Evolutionary conservation across 2,113 vertebrate genomes (phyloP).

Genomic region (Pristiophorus japonicus): DNA sequence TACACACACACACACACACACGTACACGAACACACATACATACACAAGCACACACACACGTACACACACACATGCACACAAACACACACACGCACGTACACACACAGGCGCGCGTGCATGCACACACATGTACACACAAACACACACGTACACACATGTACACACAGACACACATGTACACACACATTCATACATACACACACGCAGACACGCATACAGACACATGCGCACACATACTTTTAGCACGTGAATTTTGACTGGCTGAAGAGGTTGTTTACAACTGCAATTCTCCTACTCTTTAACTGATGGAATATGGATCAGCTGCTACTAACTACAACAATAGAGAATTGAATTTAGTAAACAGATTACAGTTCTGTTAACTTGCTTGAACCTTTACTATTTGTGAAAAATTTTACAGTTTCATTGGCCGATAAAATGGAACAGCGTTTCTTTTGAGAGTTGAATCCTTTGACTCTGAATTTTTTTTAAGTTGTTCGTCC

Average conservation of each 20-base stretch:
- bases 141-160: not conserved
- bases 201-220: too few relatives aligned
- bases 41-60: not conserved
- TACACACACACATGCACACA: not conserved
- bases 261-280: not conserved
- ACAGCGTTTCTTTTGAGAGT: not conserved
- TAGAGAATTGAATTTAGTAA: not conserved
- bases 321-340: not conserved
- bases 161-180: too few relatives aligned
- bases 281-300: not conserved
- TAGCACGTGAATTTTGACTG: not conserved
- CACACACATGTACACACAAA: too few relatives aligned
- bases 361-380: not conserved
- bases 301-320: not conserved
- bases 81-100: too few relatives aligned
- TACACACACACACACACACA: too few relatives aligned
- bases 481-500: not conserved
- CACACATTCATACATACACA: too few relatives aligned
- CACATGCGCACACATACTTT: not conserved
- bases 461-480: not conserved
- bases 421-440: not conserved
- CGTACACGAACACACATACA: too few relatives aligned
- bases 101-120: not conserved
- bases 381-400: not conserved
- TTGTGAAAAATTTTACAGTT: not conserved